A percentile compares a stretch with the other conserved stretches of the same genome.
phyloP scores from a whole-genome alignment of 2,888 invertebrate genomes.

The Rhorus exstirpatorius region DNA sequence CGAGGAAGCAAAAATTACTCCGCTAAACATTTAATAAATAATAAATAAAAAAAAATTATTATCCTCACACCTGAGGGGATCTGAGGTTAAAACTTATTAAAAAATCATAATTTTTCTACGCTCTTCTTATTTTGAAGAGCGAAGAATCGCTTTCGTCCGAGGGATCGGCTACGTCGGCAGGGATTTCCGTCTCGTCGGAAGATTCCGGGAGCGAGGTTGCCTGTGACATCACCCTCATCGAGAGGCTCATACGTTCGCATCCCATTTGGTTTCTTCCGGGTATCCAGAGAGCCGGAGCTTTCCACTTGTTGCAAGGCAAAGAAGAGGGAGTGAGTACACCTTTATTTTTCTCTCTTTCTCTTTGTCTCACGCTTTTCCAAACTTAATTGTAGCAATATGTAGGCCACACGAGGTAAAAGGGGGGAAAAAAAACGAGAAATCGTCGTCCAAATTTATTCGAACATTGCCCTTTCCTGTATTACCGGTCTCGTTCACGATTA shows the following conservation, averaged over 20 bases:
- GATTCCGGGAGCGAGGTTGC: constrained; percentile 91
- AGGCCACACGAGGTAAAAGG: background rate
- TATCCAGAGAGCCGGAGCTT: constrained; percentile 96
- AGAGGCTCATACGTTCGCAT: constrained; percentile 95
- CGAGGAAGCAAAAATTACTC: too few species aligned
- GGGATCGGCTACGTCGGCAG: constrained; percentile 86
- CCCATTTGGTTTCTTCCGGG: constrained; percentile 98
- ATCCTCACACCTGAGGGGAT: too few species aligned
- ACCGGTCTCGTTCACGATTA: constrained; percentile 27
- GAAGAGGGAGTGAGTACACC: constrained; percentile 93
- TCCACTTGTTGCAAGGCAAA: constrained; percentile 97
- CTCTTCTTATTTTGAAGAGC: constrained; percentile 85
- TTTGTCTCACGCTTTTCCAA: background rate
- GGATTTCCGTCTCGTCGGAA: constrained; percentile 84
- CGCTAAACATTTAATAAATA: too few species aligned
- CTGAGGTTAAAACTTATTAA: too few species aligned
- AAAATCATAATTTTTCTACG: too few species aligned
- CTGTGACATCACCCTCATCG: constrained; percentile 94
- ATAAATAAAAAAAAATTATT: too few species aligned
- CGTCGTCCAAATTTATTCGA: background rate
- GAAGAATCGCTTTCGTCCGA: constrained; percentile 90
- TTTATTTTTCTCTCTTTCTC: background rate
- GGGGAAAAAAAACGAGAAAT: background rate
- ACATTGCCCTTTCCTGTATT: background rate
- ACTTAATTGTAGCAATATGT: background rate